A percentile compares a stretch with the other conserved stretches of the same genome.
phyloP scores from a whole-genome alignment of 1,140 invertebrate genomes.

The Drosophila ogumai region DNA sequence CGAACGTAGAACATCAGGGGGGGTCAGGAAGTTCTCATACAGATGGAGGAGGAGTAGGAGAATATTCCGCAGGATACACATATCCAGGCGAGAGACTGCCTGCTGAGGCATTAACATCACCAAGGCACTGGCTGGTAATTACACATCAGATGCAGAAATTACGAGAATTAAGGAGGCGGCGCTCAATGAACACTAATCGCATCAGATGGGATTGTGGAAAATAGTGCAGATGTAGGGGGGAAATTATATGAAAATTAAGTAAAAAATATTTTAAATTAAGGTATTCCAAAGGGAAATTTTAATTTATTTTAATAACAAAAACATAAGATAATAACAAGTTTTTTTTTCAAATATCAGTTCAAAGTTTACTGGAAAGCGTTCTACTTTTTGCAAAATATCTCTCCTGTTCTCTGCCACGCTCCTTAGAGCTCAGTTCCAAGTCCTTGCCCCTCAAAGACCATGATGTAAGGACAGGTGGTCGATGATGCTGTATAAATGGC shows the following conservation, averaged over 20 bases:
- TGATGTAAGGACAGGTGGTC: slow-evolving; percentile 66
- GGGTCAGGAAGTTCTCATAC: slow-evolving; percentile 3
- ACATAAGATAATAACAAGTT: background rate
- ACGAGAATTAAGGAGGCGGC: background rate
- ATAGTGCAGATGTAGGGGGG: background rate
- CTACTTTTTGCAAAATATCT: slow-evolving; percentile 10
- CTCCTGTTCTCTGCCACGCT: slow-evolving; percentile 11
- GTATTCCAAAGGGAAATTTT: too few species aligned
- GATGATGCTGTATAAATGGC: slow-evolving; percentile 85
- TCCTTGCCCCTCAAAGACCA: slow-evolving; percentile 48
- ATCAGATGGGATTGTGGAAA: background rate
- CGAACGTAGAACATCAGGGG: background rate
- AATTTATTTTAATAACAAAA: background rate
- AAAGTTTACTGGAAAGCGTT: slow-evolving; percentile 30
- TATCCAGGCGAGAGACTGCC: slow-evolving; percentile 5
- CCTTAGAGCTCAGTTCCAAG: background rate
- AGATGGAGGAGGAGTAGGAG: background rate
- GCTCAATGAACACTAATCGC: slow-evolving; percentile 2
- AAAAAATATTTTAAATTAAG: background rate
- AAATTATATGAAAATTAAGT: background rate
- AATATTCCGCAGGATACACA: slow-evolving; percentile 4
- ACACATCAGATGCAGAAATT: slow-evolving; percentile 13
- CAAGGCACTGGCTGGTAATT: slow-evolving; percentile 3
- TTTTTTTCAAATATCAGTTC: background rate
- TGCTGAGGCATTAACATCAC: slow-evolving; percentile 9